These are phyloP conservation scores for Cairina moschata DNA, from an alignment of 2,113 vertebrate species.

Conservation along the genomic window DNA sequence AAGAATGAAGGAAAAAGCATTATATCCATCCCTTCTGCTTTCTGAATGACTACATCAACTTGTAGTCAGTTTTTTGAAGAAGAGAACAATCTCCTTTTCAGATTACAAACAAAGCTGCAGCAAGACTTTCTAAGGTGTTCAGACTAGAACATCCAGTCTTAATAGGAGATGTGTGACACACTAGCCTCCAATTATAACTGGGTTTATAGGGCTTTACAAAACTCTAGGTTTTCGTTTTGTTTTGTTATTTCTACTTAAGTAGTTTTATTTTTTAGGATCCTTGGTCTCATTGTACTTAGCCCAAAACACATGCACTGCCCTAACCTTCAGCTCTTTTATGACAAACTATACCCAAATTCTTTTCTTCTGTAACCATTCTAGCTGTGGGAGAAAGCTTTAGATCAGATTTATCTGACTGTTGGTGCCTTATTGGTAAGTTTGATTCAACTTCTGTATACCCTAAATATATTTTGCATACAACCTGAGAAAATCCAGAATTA, in stretches of 20 bases:
- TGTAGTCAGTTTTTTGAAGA: neutral
- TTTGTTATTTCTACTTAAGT: neutral
- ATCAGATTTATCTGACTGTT: neutral
- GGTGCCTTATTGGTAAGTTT: neutral
- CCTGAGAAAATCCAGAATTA: neutral
- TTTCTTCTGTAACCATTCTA: fast-evolving
- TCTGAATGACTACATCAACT: neutral
- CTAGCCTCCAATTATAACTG: neutral
- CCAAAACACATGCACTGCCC: neutral
- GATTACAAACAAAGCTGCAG: neutral
- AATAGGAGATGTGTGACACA: neutral
- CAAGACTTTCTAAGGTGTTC: neutral
- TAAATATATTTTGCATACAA: neutral
- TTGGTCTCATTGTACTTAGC: neutral
- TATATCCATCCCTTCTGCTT: neutral
- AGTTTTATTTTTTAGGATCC: neutral
- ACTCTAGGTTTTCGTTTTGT: neutral
- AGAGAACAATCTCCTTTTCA: neutral
- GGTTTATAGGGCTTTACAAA: neutral
- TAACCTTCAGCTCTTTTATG: neutral
- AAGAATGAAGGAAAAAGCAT: neutral
- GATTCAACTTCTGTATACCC: neutral
- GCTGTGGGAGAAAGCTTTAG: neutral
- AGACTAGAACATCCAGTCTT: neutral
- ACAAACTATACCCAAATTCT: neutral